Percentiles rank a stretch among this genome's conserved stretches.
Evolutionary conservation across 2,888 invertebrate genomes (phyloP).

Genomic region (Tachina grossa): DNA sequence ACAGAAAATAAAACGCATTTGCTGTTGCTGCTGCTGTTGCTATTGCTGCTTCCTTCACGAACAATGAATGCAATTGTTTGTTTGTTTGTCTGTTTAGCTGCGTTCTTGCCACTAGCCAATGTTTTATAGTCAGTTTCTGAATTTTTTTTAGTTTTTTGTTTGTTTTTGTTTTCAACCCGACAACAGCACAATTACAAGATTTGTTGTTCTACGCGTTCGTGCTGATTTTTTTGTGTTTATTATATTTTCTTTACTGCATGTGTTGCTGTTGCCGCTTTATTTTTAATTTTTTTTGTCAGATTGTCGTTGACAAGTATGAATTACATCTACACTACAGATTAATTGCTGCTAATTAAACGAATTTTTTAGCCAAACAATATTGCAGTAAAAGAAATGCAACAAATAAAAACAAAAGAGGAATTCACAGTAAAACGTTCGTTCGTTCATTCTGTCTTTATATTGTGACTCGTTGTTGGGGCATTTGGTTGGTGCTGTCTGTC

Average conservation of each 20-base stretch:
- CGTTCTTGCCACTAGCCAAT: conserved; percentile 49
- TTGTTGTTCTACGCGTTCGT: conserved; percentile 41
- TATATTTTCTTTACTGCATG: conserved; percentile 10
- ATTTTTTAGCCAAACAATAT: conserved; percentile 68
- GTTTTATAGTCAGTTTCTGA: conserved; percentile 27
- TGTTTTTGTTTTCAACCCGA: conserved; percentile 16
- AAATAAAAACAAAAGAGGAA: conserved; percentile 4
- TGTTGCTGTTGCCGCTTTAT: conserved; percentile 21
- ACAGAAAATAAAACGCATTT: conserved; percentile 47
- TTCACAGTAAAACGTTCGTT: conserved; percentile 4
- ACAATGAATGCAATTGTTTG: conserved; percentile 29
- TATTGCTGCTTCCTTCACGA: conserved; percentile 28
- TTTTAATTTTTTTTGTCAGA: conserved; percentile 18
- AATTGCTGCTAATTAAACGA: conserved; percentile 75
- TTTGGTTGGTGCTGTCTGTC: conserved; percentile 1
- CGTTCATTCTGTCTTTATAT: neutral
- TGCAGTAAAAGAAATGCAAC: conserved; percentile 15
- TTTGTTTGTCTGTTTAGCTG: neutral
- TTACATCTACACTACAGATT: conserved; percentile 73
- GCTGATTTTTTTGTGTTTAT: conserved; percentile 10
- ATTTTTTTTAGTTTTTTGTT: conserved; percentile 11
- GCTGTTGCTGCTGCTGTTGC: conserved; percentile 5
- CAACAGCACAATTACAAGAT: conserved; percentile 46
- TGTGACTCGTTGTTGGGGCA: conserved; percentile 3
- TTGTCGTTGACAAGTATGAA: conserved; percentile 71